Evolutionary conservation across 2,113 vertebrate species (phyloP), one percentile per base, ranked within the genome.

Genomic region (Tupaia chinensis): DNA sequence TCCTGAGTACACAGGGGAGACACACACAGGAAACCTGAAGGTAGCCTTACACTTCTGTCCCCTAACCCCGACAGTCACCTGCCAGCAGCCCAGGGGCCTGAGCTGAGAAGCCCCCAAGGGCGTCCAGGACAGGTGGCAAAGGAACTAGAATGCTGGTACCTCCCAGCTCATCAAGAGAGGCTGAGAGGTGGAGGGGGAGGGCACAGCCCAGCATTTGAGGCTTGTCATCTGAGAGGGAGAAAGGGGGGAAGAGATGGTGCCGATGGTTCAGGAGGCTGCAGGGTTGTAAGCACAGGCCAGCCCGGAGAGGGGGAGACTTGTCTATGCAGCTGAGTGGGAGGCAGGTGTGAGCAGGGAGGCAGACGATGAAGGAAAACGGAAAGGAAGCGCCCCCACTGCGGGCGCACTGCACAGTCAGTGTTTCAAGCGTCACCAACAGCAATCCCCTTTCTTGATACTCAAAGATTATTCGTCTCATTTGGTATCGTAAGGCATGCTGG

Each of bases 31-130:
- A 54, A 27, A 68, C 34, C 91, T 61, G 32, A 58, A 61, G 79
- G 27, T 56, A 91, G 97, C 87, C 96, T 97, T 93, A 86, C 85
- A 9, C 20, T 20, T 44, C 79, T 70, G 20, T 7, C 13, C 68
- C 93, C 72, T 1, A 7, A 12, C 70, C 63, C 44, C n/a, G 88
- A 65, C 1, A 23, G 44, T 65, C 69, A 15, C 79, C 25, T 15
- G 68, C 73, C 82, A 19, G 12, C 34, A 11, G 72, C 29, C 72
- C 56, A 11, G 0, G 1, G 1, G 63, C 65, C 60, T 44, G 7
- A 9, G 19, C 79, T 9, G 23, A 92, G 78, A 89, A 63, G 78
- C 77, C 83, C 89, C 22, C 22, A n/a, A 0, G 56, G 17, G 86
- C 0, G 0, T 70, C n/a, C 58, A 23, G 80, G 54, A 54, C 44